These are phyloP conservation scores for Colostygia pectinataria DNA, from an alignment of 2,888 invertebrate species.

Conservation along the genomic window DNA sequence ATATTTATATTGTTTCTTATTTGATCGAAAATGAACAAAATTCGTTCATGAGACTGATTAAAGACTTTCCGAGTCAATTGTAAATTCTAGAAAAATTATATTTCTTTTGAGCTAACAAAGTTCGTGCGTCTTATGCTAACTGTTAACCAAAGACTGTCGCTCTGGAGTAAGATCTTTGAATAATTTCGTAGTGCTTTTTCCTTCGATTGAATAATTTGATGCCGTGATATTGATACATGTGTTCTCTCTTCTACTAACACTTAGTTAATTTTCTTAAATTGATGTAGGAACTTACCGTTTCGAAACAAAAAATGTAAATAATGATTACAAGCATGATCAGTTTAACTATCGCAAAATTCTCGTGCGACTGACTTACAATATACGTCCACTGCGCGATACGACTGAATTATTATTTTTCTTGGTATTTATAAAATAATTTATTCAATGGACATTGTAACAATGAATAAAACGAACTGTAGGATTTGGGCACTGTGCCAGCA, in stretches of 20 bases:
- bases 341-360: conserved; percentile 1
- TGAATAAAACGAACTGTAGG: conserved; percentile 11
- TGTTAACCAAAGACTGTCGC: conserved; percentile 57
- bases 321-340: not conserved
- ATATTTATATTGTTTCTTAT: conserved; percentile 52
- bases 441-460: conserved; percentile 12
- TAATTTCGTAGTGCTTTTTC: conserved; percentile 13
- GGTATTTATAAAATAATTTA: conserved; percentile 18
- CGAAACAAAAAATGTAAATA: conserved; percentile 1
- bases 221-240: not conserved
- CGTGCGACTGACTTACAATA: conserved; percentile 4
- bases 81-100: conserved; percentile 39
- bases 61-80: conserved; percentile 45
- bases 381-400: conserved; percentile 4
- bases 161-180: conserved; percentile 35
- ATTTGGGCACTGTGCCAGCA: conserved; percentile 19
- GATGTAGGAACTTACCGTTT: not conserved
- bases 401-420: conserved; percentile 17
- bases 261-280: conserved; percentile 3
- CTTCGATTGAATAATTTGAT: conserved; percentile 10
- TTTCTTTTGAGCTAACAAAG: conserved; percentile 33
- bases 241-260: conserved; percentile 5
- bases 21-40: conserved; percentile 49
- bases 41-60: conserved; percentile 64
- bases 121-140: conserved; percentile 40